These are phyloP conservation scores for Aphrocallistes beatrix DNA, from an alignment of 37 sponge, comb jelly and placozoan genomes.

Conservation along the genomic window DNA sequence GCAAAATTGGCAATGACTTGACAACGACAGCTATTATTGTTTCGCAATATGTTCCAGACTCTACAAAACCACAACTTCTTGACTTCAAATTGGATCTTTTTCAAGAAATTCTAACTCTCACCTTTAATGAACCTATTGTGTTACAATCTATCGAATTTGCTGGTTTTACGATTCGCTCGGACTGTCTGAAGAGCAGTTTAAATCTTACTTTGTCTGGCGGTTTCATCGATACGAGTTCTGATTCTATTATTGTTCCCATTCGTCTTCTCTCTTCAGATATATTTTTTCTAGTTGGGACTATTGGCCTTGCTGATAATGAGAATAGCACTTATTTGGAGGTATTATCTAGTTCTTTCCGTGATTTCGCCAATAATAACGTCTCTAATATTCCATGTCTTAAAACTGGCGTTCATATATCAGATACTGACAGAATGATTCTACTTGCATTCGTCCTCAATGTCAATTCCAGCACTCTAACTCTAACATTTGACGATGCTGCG, in stretches of 20 bases:
- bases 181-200: neutral
- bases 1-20: conserved; percentile 39
- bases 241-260: neutral
- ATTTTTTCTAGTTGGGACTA: neutral
- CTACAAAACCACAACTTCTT: conserved; percentile 46
- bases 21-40: neutral
- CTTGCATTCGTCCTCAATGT: neutral
- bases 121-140: conserved; percentile 12
- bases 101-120: conserved; percentile 8
- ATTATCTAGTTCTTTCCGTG: neutral
- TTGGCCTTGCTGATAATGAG: conserved; percentile 6
- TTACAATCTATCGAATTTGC: neutral
- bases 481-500: conserved; percentile 70
- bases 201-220: neutral
- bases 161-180: neutral
- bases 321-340: conserved; percentile 21
- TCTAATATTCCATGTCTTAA: conserved; percentile 19
- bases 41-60: conserved; percentile 32
- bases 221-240: neutral
- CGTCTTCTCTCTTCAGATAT: neutral
- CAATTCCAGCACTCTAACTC: conserved; percentile 23
- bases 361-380: neutral
- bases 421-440: conserved; percentile 1
- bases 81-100: conserved; percentile 52
- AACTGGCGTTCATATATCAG: conserved; percentile 9